Base-by-base conservation (phyloP, 2,888 invertebrate genomes). In the Conops quadrifasciatus region DNA sequence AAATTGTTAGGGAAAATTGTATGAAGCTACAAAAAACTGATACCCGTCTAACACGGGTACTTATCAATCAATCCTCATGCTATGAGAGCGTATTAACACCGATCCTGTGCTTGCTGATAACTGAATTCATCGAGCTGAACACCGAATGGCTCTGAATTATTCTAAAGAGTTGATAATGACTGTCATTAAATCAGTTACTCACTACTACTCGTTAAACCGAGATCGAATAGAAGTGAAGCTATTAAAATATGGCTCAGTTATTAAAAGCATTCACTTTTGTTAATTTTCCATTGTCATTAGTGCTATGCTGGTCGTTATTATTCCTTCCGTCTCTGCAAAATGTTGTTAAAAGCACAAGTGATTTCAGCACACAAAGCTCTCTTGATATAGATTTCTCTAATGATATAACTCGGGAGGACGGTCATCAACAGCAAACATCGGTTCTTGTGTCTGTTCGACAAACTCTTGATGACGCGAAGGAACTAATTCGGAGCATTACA, bases 381-480 rank as follows among this genome's bases (percentile, higher is more conserved):
- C 28, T 26, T 24, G 26, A 26, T 26, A 49, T 47, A 28, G 63
- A 4, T 0, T 16, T 26, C 9, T 15, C n/a, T n/a, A n/a, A n/a
- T n/a, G n/a, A n/a, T n/a, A n/a, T n/a, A n/a, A n/a, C 16, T 24
- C 59, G 16, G 28, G 2, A 2, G 16, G 26, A 58, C 19, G 9
- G 5, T 11, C 5, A 4, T 58, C 45, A 16, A 24, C 19, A 62
- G 2, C 28, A 16, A 60, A 28, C 19, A 19, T 28, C n/a, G 2
- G 19, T 7, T 30, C 45, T 59, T 1, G 15, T 47, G 4, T 62
- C 71, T 5, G 36, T 76, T n/a, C 69, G 63, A 16, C 36, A 69
- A 36, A 72, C 71, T 30, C 70, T 73, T 24, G 49, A 21, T 13
- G 75, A 77, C 71, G 71, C 76, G 65, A 72, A 75, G 16, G 60